Percentiles rank a stretch among this genome's conserved stretches.
Evolutionary conservation across 2,888 invertebrate genomes (phyloP).

Genomic region (Hydrotaea diabolus): DNA sequence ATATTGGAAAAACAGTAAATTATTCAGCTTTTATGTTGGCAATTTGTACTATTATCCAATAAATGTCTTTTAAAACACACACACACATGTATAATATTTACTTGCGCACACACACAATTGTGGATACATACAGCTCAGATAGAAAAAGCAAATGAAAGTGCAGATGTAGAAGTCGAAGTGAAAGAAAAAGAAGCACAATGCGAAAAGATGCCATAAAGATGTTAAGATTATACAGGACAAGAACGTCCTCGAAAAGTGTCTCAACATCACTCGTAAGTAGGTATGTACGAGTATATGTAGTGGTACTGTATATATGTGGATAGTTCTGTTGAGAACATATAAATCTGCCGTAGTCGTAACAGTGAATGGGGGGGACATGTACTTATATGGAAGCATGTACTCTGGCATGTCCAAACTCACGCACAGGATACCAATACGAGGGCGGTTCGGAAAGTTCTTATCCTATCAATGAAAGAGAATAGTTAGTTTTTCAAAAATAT

Average conservation of each 20-base stretch:
- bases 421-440: too few species aligned
- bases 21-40: conserved; percentile 71
- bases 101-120: conserved; percentile 56
- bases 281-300: conserved; percentile 14
- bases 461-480: too few species aligned
- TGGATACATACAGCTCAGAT: not conserved
- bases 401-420: conserved; percentile 35
- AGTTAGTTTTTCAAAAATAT: too few species aligned
- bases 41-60: conserved; percentile 71
- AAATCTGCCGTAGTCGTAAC: conserved; percentile 58
- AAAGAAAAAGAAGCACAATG: conserved; percentile 27
- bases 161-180: conserved; percentile 19
- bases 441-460: too few species aligned
- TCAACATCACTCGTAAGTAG: too few species aligned
- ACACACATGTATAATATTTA: conserved; percentile 51
- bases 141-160: not conserved
- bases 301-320: conserved; percentile 22
- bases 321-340: conserved; percentile 60
- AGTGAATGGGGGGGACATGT: conserved; percentile 67
- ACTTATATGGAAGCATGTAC: conserved; percentile 67
- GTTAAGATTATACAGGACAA: conserved; percentile 53
- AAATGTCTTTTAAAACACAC: conserved; percentile 65
- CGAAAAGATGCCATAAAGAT: conserved; percentile 58
- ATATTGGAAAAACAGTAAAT: conserved; percentile 66
- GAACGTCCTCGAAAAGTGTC: conserved; percentile 39